phyloP scores from a whole-genome alignment of 92 coral and sea anemone genomes.

The Zoanthus gigantus region DNA sequence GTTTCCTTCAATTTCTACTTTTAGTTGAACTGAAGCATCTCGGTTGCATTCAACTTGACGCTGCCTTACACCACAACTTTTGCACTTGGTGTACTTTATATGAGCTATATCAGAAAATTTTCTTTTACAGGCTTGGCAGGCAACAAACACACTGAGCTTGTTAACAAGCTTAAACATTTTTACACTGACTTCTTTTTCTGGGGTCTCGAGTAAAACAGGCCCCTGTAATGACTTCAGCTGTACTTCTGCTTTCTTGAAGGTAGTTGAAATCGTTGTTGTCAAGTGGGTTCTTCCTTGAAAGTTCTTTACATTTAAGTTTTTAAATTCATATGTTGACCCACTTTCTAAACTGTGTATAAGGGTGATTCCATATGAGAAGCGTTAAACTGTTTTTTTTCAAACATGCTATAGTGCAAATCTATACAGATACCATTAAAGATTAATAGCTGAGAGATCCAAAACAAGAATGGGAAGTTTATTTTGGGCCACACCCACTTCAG shows the following conservation, averaged over 20 bases:
- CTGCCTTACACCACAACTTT: slow-evolving; percentile 63
- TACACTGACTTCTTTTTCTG: slow-evolving; percentile 47
- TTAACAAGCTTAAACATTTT: slow-evolving; percentile 45
- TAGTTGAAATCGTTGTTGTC: slow-evolving; percentile 52
- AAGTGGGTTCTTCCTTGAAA: slow-evolving; percentile 62
- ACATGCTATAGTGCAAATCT: neutral
- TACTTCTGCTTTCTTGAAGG: slow-evolving; percentile 27
- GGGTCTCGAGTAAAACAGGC: slow-evolving; percentile 34
- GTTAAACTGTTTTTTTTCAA: neutral
- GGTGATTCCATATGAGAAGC: slow-evolving; percentile 39
- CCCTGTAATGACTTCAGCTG: slow-evolving; percentile 9
- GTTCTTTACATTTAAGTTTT: slow-evolving; percentile 60
- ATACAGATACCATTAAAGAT: neutral
- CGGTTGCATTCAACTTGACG: slow-evolving; percentile 48
- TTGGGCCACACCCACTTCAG: neutral
- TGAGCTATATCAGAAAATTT: slow-evolving; percentile 53
- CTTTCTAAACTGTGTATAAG: slow-evolving; percentile 38
- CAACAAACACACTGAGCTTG: slow-evolving; percentile 50
- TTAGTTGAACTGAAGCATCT: slow-evolving; percentile 55
- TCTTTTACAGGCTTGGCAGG: slow-evolving; percentile 51
- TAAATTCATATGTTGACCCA: slow-evolving; percentile 60
- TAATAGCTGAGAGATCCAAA: neutral
- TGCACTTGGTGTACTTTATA: slow-evolving; percentile 58
- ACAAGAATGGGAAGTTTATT: slow-evolving; percentile 4
- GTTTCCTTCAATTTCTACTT: slow-evolving; percentile 50